These are phyloP conservation scores for Petrocephalus sullivani DNA, from an alignment of 2,797 vertebrate species.

Conservation along the genomic window DNA sequence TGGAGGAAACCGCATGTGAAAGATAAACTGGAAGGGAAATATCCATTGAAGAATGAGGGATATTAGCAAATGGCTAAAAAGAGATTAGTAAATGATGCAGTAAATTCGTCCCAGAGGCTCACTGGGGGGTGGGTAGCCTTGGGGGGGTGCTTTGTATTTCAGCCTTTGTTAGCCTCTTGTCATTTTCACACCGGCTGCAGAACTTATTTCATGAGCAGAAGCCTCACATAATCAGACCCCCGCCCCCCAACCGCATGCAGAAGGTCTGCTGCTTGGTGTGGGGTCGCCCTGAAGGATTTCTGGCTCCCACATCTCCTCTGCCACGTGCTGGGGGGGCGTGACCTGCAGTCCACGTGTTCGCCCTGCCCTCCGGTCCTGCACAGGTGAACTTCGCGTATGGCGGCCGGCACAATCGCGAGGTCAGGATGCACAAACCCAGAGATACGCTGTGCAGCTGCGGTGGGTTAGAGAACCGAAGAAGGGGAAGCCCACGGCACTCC, in stretches of 20 bases:
- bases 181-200: background rate
- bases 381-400: background rate
- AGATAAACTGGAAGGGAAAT: background rate
- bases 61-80: slow-evolving; percentile 20
- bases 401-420: background rate
- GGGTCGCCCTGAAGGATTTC: background rate
- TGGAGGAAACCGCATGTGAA: background rate
- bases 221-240: background rate
- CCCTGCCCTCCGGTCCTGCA: background rate
- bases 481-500: background rate
- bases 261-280: background rate
- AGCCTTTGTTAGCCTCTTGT: background rate
- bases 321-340: background rate
- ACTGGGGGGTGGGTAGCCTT: background rate
- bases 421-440: background rate
- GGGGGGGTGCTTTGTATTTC: background rate
- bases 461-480: background rate
- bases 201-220: background rate
- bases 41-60: background rate
- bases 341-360: background rate
- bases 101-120: slow-evolving; percentile 1
- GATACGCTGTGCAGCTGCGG: background rate
- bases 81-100: slow-evolving; percentile 9
- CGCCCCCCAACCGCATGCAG: background rate
- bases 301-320: background rate